Percentiles rank a stretch among this genome's conserved stretches.
phyloP scores from a whole-genome alignment of 2,888 invertebrate species.

The Adineta ricciae region DNA sequence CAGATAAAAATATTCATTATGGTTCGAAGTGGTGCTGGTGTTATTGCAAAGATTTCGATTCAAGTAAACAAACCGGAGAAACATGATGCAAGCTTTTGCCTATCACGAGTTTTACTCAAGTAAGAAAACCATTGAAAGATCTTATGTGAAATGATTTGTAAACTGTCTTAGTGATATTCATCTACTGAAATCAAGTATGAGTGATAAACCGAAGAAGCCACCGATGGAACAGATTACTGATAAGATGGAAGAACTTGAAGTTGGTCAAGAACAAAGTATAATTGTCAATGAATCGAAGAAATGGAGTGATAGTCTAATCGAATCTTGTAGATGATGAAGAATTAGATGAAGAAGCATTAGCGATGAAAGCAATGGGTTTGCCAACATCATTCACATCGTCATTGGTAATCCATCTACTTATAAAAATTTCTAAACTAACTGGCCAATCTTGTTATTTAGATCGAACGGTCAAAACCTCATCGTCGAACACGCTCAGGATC shows the following conservation, averaged over 20 bases:
- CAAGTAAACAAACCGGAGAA: background rate
- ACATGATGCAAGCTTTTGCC: background rate
- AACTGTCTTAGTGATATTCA: background rate
- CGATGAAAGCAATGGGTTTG: background rate
- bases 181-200: slow-evolving; percentile 16
- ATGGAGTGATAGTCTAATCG: background rate
- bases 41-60: slow-evolving; percentile 1
- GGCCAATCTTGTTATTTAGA: background rate
- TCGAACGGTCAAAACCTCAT: background rate
- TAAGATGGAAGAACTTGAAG: slow-evolving; percentile 18
- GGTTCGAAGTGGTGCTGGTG: slow-evolving; percentile 5
- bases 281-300: no score
- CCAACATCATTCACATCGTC: slow-evolving; percentile 16
- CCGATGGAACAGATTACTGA: background rate
- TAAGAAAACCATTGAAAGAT: background rate
- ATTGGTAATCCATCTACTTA: background rate
- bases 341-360: slow-evolving; percentile 5
- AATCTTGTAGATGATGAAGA: background rate
- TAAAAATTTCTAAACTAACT: no score
- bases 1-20: background rate
- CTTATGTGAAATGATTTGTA: background rate
- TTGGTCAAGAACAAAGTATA: background rate
- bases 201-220: background rate
- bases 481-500: background rate
- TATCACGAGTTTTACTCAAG: slow-evolving; percentile 18